Conservation (phyloP, 2,113 vertebrate genomes). For the Irena cyanogastra region DNA sequence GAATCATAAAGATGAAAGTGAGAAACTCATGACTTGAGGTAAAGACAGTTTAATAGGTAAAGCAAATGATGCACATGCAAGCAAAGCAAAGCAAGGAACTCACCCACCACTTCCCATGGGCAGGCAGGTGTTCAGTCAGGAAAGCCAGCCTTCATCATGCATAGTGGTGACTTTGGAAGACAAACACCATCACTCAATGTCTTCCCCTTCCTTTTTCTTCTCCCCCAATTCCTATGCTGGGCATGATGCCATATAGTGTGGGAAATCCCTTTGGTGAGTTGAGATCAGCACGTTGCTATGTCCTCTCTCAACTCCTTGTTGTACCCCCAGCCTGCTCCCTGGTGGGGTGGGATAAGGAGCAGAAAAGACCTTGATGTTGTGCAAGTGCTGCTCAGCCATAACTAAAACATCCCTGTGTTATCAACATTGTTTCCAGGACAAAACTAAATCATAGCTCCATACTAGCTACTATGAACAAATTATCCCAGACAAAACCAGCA, state of each 20-base stretch:
- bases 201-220: background rate
- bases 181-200: background rate
- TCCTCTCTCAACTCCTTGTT: background rate
- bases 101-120: background rate
- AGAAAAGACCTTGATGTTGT: background rate
- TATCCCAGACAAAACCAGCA: background rate
- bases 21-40: background rate
- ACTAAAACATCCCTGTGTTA: background rate
- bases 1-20: background rate
- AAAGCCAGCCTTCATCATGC: fast-evolving
- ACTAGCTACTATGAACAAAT: background rate
- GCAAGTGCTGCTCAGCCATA: background rate
- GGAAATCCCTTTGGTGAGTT: background rate
- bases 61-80: background rate
- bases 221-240: background rate
- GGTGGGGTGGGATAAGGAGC: background rate
- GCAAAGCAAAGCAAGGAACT: background rate
- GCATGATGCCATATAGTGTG: background rate
- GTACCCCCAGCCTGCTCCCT: background rate
- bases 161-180: background rate
- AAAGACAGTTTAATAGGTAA: background rate
- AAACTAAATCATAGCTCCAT: background rate
- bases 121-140: background rate
- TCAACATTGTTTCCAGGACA: background rate
- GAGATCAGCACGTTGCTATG: background rate